These are phyloP conservation scores for Drosophila bocqueti DNA, from an alignment of 1,140 invertebrate species.

Conservation along the genomic window DNA sequence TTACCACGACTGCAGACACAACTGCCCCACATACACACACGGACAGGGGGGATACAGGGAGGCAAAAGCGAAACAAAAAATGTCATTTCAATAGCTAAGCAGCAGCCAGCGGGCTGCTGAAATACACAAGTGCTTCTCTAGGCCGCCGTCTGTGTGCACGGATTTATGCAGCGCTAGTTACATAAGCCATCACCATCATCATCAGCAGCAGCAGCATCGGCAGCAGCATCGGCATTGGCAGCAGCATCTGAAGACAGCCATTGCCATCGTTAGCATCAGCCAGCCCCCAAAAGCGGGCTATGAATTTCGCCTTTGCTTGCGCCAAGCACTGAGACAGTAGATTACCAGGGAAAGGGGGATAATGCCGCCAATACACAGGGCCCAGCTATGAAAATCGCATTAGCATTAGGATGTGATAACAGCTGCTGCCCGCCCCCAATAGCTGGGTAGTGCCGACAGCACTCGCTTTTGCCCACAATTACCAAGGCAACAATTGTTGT, in stretches of 20 bases:
- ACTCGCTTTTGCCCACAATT: conserved; percentile 39
- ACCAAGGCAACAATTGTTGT: conserved; percentile 57
- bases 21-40: conserved; percentile 39
- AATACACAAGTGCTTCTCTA: conserved; percentile 18
- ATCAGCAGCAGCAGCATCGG: conserved; percentile 36
- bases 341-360: conserved; percentile 3
- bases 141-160: conserved; percentile 51
- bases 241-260: conserved; percentile 43
- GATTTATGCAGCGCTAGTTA: conserved; percentile 83
- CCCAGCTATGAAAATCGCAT: conserved; percentile 66
- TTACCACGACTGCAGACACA: conserved; percentile 42
- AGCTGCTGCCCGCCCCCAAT: conserved; percentile 39
- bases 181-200: conserved; percentile 78
- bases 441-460: conserved; percentile 28
- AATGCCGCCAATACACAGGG: conserved; percentile 47
- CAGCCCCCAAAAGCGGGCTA: conserved; percentile 47
- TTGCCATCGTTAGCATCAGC: conserved; percentile 45
- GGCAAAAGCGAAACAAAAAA: conserved; percentile 34
- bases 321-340: conserved; percentile 9
- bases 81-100: conserved; percentile 63
- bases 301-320: conserved; percentile 20
- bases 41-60: neutral
- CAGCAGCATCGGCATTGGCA: conserved; percentile 6
- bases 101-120: conserved; percentile 27
- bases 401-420: conserved; percentile 64